Conservation (phyloP, 2,113 vertebrate species). For the Platycercus adscitus region DNA sequence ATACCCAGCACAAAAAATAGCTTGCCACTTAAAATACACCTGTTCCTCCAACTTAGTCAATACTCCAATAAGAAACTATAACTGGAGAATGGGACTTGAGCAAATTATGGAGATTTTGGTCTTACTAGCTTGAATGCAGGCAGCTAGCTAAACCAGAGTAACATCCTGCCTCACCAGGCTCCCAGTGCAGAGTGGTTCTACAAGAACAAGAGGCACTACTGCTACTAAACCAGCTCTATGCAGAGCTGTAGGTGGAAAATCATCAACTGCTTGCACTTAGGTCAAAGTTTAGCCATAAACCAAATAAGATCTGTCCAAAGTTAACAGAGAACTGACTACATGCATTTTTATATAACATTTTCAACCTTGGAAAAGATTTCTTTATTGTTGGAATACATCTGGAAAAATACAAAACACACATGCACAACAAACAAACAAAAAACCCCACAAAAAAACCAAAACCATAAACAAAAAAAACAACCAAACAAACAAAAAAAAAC, state of each 20-base stretch:
- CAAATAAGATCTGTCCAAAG: background rate
- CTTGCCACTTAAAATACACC: background rate
- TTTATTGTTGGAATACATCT: background rate
- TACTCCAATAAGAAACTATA: background rate
- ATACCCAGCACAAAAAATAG: background rate
- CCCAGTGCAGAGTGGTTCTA: fast-evolving
- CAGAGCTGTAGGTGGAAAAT: background rate
- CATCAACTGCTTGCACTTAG: too few species aligned
- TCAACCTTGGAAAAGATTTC: background rate
- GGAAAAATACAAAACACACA: background rate
- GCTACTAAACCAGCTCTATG: background rate
- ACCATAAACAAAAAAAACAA: background rate
- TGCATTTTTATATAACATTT: background rate
- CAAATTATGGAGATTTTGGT: background rate
- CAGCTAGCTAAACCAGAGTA: background rate
- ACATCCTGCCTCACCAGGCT: fast-evolving
- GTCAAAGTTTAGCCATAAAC: background rate
- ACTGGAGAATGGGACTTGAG: background rate
- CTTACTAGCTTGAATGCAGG: background rate
- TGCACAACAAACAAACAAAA: too few species aligned
- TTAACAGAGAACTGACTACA: background rate
- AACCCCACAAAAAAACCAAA: background rate
- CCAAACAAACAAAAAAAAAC: background rate
- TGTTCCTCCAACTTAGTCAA: background rate
- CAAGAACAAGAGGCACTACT: fast-evolving